These are phyloP conservation scores for Mastomys natalensis DNA, from an alignment of 2,113 vertebrate genomes.

Conservation along the genomic window DNA sequence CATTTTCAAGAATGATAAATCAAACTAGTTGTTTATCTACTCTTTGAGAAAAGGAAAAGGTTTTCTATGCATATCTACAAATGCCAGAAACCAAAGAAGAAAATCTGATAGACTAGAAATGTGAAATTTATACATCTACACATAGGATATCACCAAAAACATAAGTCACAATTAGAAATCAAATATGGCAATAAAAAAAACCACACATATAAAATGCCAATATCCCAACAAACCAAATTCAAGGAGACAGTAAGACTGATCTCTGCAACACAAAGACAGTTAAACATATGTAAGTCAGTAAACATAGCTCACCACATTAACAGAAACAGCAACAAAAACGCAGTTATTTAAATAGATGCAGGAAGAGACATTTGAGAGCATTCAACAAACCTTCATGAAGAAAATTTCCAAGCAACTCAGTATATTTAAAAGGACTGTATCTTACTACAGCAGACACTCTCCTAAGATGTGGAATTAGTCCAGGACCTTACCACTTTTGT, in stretches of 20 bases:
- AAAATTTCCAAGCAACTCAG: neutral
- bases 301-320: neutral
- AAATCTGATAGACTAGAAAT: neutral
- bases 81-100: neutral
- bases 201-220: neutral
- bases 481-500: neutral
- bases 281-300: neutral
- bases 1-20: neutral
- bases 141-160: neutral
- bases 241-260: neutral
- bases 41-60: neutral
- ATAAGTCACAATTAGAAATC: neutral
- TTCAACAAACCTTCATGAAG: neutral
- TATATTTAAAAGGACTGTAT: neutral
- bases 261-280: neutral
- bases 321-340: neutral
- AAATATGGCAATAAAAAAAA: neutral
- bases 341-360: neutral
- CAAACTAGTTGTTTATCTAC: conserved; percentile 24
- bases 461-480: neutral
- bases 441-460: neutral
- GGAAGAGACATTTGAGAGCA: neutral
- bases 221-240: neutral
- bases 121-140: neutral
- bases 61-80: neutral